Evolutionary conservation across 1,140 invertebrate species (phyloP).

Genomic region (Drosophila nigromelanica): DNA sequence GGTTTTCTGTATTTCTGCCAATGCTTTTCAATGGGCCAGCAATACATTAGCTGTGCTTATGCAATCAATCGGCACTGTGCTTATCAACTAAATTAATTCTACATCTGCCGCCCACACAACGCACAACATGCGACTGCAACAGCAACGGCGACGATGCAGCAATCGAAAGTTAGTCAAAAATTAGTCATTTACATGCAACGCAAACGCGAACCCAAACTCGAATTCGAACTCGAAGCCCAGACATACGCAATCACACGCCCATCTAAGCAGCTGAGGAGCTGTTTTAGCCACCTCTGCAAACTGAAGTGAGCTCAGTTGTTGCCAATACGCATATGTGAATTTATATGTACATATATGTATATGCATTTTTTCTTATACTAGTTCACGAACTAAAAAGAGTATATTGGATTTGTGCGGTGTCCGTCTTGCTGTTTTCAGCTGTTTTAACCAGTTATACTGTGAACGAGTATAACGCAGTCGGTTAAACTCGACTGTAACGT

Average conservation of each 20-base stretch:
- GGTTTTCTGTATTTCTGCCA: constrained; percentile 39
- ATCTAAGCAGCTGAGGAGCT: constrained; percentile 17
- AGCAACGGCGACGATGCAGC: constrained; percentile 16
- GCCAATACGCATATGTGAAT: constrained; percentile 8
- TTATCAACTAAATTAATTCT: constrained; percentile 80
- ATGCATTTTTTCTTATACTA: constrained; percentile 13
- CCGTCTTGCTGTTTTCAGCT: too few species aligned
- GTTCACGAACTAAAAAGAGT: too few species aligned
- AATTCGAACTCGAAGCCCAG: constrained; percentile 3
- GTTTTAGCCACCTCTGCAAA: constrained; percentile 52
- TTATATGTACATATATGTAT: not conserved
- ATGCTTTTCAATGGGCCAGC: constrained; percentile 60
- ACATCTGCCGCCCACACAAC: constrained; percentile 61
- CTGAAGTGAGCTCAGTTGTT: not conserved
- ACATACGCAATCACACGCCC: constrained; percentile 57
- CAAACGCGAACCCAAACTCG: constrained; percentile 9
- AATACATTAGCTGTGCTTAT: constrained; percentile 51
- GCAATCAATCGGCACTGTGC: constrained; percentile 64
- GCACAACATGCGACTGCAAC: constrained; percentile 18
- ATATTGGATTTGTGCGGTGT: too few species aligned
- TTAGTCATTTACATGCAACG: constrained; percentile 79
- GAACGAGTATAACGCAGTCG: too few species aligned
- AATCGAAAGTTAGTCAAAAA: constrained; percentile 79
- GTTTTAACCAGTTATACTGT: too few species aligned
- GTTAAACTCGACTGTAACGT: too few species aligned